Base-by-base conservation (phyloP, 2,797 vertebrate species). In the Nyctalus aviator region DNA sequence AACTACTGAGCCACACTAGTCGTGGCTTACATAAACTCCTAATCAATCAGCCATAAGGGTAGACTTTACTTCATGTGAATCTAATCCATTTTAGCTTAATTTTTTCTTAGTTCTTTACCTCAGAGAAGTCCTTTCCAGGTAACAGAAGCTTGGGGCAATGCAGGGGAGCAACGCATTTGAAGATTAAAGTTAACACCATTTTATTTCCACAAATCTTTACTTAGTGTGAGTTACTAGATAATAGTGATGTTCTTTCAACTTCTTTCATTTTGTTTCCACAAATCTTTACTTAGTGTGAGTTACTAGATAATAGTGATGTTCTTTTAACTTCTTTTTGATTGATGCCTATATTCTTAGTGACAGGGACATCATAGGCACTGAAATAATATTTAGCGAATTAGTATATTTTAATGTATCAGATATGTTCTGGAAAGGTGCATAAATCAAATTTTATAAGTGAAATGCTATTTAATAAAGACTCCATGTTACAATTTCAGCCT, bases 171-270 rank as follows among this genome's bases (percentile, higher is more conserved):
- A 20, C 14, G 69, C 30, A 48, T 69, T 35, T 66, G 55, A 59
- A 53, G 46, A 57, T 86, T 71, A 83, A 91, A 82, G 64, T 48
- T 48, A 72, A 88, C 8, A 76, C 4, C 14, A 78, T 83, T 94
- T 93, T 57, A 37, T 89, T 57, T 87, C 59, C 71, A 84, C 21
- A 88, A 27, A 88, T 75, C 20, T 20, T 72, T 88, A 1, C 41
- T 41, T 41, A 41, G 25, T 84, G 14, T 69, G 9, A 72, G 35
- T 59, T 81, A 77, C 48, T 85, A 66, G 41, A 62, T 84, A 79
- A 93, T 41, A 66, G n/a, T n/a, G 23, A 1, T 30, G 10, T 84
- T 83, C 50, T 48, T 87, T 88, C 14, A 68, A 18, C 10, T 84
- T 72, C 30, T 53, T 89, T 85, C 37, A 37, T 37, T 37, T 37